Evolutionary conservation across 2,797 vertebrate genomes (phyloP).

Genomic region (Tolypeutes matacus): DNA sequence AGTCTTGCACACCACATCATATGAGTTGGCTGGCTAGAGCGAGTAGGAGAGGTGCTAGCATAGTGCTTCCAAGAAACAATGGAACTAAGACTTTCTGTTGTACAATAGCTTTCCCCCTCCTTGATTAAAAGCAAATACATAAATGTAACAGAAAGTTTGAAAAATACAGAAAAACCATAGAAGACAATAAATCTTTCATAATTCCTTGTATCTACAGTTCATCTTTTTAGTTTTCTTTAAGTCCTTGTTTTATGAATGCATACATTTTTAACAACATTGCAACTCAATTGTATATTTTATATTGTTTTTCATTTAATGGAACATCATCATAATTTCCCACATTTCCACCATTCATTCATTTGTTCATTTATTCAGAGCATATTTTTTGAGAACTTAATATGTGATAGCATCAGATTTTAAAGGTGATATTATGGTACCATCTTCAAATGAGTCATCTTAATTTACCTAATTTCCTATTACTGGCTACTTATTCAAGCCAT

Average conservation of each 20-base stretch:
- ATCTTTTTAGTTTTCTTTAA: conserved; percentile 1
- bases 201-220: conserved; percentile 7
- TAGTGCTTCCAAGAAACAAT: not conserved
- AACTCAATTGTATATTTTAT: not conserved
- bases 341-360: not conserved
- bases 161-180: not conserved
- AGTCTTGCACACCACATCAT: not conserved
- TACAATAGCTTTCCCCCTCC: not conserved
- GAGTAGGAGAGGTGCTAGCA: not conserved
- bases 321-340: not conserved
- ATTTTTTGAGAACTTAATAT: conserved; percentile 13
- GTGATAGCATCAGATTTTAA: not conserved
- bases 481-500: not conserved
- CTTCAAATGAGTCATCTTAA: not conserved
- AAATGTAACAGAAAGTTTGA: not conserved
- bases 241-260: not conserved
- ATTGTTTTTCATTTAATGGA: conserved; percentile 5
- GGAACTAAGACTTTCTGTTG: not conserved
- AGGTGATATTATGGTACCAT: not conserved
- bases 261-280: conserved; percentile 29
- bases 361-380: not conserved
- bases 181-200: conserved; percentile 36
- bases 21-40: not conserved
- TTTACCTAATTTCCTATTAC: not conserved
- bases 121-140: not conserved